Evolutionary conservation across 30 jellyfish, hydroid and myxozoan species (phyloP).

Genomic region (Nemopilema nomurai): DNA sequence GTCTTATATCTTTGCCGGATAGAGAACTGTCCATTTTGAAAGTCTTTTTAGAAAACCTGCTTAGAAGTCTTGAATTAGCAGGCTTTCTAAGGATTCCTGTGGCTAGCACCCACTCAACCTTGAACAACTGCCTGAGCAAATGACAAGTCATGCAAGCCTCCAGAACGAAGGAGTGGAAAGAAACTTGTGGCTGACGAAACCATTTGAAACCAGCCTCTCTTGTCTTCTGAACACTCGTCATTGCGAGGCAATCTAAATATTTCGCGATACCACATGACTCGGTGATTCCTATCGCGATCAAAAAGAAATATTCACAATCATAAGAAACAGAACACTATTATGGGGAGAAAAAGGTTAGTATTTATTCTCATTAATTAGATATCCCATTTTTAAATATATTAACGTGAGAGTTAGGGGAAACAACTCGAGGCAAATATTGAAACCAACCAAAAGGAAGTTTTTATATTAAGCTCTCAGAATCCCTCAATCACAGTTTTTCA

Average conservation of each 20-base stretch:
- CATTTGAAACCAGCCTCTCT: constrained; percentile 38
- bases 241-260: constrained; percentile 18
- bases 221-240: not conserved
- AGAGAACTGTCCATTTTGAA: constrained; percentile 56
- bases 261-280: not conserved
- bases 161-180: not conserved
- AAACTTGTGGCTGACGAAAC: constrained; percentile 42
- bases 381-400: no score
- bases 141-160: not conserved
- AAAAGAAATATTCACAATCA: not conserved
- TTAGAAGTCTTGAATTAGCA: not conserved
- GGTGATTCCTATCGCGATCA: not conserved
- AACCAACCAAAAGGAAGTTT: no score
- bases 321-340: no score
- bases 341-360: not conserved
- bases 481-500: no score
- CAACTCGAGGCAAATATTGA: no score
- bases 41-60: not conserved
- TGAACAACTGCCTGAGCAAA: not conserved
- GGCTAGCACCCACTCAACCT: not conserved
- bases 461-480: no score
- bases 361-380: no score
- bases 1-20: constrained; percentile 83
- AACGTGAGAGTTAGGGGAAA: no score
- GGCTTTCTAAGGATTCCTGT: not conserved